These are phyloP conservation scores for Ammodytes dubius DNA, from an alignment of 2,113 vertebrate species.

Conservation along the genomic window DNA sequence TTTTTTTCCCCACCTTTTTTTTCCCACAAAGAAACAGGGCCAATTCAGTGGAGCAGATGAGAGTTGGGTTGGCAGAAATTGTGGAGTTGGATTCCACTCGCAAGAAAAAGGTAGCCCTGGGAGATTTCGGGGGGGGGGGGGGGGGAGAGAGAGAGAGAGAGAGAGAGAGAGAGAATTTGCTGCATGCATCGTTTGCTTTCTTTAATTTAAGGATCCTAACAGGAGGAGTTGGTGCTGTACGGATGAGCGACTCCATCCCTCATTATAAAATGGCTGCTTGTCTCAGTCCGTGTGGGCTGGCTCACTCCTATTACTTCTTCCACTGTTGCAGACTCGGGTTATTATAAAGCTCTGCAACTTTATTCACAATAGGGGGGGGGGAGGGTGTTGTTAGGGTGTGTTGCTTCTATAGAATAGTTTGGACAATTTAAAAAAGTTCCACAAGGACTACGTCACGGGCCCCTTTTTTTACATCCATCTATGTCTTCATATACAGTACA, in stretches of 20 bases:
- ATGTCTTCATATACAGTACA: slow-evolving; percentile 13
- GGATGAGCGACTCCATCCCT: slow-evolving; percentile 83
- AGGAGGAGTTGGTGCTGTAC: slow-evolving; percentile 78
- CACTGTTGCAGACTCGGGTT: slow-evolving; percentile 78
- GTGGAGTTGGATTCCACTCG: slow-evolving; percentile 74
- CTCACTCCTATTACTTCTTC: slow-evolving; percentile 79
- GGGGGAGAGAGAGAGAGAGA: too few species aligned
- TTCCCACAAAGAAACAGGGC: slow-evolving; percentile 22
- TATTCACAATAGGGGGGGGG: slow-evolving; percentile 64
- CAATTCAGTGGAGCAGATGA: slow-evolving; percentile 76
- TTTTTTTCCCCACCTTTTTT: slow-evolving; percentile 27
- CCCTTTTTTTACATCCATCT: slow-evolving; percentile 20
- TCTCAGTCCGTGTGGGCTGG: slow-evolving; percentile 77
- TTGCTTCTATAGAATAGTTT: slow-evolving; percentile 30
- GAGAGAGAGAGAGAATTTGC: slow-evolving; percentile 67
- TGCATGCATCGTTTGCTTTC: slow-evolving; percentile 85
- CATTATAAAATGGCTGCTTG: slow-evolving; percentile 85
- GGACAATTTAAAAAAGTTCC: slow-evolving; percentile 33
- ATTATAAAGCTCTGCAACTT: slow-evolving; percentile 78
- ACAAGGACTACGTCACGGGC: slow-evolving; percentile 12
- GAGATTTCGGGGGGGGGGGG: slow-evolving; percentile 73
- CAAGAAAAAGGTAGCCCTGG: slow-evolving; percentile 73
- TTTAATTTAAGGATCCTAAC: slow-evolving; percentile 87
- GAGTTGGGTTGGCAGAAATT: slow-evolving; percentile 63
- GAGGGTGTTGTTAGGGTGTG: slow-evolving; percentile 32